phyloP scores from a whole-genome alignment of 2,888 invertebrate species.

The Drosophila neonasuta region DNA sequence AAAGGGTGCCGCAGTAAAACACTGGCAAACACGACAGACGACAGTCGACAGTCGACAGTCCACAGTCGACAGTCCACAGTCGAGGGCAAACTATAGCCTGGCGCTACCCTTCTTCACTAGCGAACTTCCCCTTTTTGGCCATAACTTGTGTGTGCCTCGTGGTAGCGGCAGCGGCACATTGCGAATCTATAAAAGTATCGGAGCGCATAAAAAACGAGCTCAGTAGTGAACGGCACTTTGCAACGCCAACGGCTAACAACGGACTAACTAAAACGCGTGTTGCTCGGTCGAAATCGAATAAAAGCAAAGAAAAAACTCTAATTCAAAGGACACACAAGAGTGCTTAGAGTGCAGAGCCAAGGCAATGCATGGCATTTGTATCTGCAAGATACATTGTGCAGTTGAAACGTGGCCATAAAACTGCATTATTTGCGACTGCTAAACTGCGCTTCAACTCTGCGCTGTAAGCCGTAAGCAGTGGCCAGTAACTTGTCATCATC shows the following conservation, averaged over 20 bases:
- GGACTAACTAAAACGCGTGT: slow-evolving; percentile 17
- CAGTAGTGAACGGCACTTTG: slow-evolving; percentile 82
- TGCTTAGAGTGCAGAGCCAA: slow-evolving; percentile 16
- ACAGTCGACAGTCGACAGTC: no score
- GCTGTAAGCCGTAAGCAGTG: slow-evolving; percentile 7
- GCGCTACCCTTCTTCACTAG: slow-evolving; percentile 29
- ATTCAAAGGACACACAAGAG: slow-evolving; percentile 28
- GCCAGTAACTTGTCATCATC: slow-evolving; percentile 46
- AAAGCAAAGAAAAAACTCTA: neutral
- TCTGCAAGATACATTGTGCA: slow-evolving; percentile 34
- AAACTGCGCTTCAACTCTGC: slow-evolving; percentile 11
- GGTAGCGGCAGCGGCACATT: slow-evolving; percentile 64
- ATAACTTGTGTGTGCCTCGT: neutral
- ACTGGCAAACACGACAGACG: slow-evolving; percentile 15
- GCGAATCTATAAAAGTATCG: slow-evolving; percentile 82
- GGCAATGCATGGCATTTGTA: slow-evolving; percentile 17
- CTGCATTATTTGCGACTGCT: slow-evolving; percentile 24
- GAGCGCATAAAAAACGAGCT: slow-evolving; percentile 80
- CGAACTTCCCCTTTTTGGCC: slow-evolving; percentile 21
- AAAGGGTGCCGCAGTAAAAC: slow-evolving; percentile 49
- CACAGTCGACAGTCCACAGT: no score
- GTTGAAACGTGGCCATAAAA: slow-evolving; percentile 23
- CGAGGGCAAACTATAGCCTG: slow-evolving; percentile 20
- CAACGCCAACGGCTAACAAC: slow-evolving; percentile 48
- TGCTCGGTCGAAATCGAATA: neutral